Base-by-base conservation (phyloP, 1,140 invertebrate species). In the Hyposmocoma kahamanoa region DNA sequence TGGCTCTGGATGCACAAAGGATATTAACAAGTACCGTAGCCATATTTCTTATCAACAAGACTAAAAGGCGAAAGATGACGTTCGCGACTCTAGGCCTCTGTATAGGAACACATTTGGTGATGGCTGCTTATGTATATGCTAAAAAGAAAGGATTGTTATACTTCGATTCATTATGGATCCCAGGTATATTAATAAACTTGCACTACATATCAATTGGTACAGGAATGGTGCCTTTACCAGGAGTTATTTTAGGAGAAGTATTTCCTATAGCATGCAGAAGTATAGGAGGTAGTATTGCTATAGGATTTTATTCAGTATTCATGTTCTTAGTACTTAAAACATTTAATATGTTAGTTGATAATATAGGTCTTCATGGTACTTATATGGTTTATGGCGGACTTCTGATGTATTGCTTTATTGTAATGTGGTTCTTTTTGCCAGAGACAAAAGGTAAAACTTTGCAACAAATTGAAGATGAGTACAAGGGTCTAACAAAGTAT, bases 1-100 rank as follows among this genome's bases (percentile, higher is more conserved):
- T 53, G 59, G 80, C 8, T 86, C 91, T 15, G 87, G 91, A 50
- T 67, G 92, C 3, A n/a, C 89, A 3, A 81, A 87, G 21, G 83
- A 87, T 10, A 34, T 88, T 26, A 18, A 88, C 3, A 70, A 84
- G 42, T 17, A 42, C 44, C 0, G n/a, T 30, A 5, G 51, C 51
- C 1, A 42, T 47, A 8, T 53, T 26, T 6, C 22, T 53, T 3
- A 47, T 53, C 22, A 42, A 47, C 22, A 41, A 38, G 15, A 17
- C 34, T 10, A 26, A 22, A 13, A 19, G 44, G 4, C 34, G 45
- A 11, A 42, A 18, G 1, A 47, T 47, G 45, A 13, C 38, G 26
- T 47, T 53, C 13, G 22, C 21, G 0, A 53, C 44, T 36, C 34
- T 44, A 24, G 26, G 15, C 9, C 45, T 53, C 3, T 42, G 26